Base-by-base conservation (phyloP, 2,888 invertebrate genomes). In the Drosophila borborema region DNA sequence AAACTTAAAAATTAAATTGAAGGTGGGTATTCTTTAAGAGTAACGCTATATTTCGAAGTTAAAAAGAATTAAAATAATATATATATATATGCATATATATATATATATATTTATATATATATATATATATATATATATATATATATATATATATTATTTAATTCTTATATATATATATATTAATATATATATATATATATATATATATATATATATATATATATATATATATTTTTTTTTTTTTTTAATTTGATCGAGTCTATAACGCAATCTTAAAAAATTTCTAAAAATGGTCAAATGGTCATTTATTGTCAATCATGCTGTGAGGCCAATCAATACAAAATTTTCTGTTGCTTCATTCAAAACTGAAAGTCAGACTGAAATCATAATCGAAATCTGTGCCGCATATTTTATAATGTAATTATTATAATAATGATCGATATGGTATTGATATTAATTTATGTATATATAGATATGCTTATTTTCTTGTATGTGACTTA, bases 291-390 rank as follows among this genome's bases (percentile, higher is more conserved):
- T 45, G 64, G 60, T 40, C 14, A 65, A 20, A 40, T 18, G 43
- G 43, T 10, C 18, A 64, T 71, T 72, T 72, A 55, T 74, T 77
- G 53, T 58, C 9, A 65, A 46, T 58, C 86, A 88, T 84, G 89
- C 90, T 51, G 18, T 70, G 51, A 34, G 41, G 82, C 88, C 88
- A 87, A 88, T 84, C 56, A 86, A 77, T 71, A 43, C 53, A 62
- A 74, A 74, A 72, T 43, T 46, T 56, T 72, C 45, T 68, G 43
- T 49, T 55, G 66, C 69, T 67, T 62, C 81, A 85, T 88, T 85
- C 89, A 85, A 90, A 85, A 88, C 73, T 74, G 89, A 86, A 77
- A 90, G 69, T 71, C 63, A 86, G 86, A 80, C 90, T 53, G 68
- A 90, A 77, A 81, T 68, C 51, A 76, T 62, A 68, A 84, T 90